phyloP scores from a whole-genome alignment of 2,888 invertebrate genomes.

The Agapostemon virescens region DNA sequence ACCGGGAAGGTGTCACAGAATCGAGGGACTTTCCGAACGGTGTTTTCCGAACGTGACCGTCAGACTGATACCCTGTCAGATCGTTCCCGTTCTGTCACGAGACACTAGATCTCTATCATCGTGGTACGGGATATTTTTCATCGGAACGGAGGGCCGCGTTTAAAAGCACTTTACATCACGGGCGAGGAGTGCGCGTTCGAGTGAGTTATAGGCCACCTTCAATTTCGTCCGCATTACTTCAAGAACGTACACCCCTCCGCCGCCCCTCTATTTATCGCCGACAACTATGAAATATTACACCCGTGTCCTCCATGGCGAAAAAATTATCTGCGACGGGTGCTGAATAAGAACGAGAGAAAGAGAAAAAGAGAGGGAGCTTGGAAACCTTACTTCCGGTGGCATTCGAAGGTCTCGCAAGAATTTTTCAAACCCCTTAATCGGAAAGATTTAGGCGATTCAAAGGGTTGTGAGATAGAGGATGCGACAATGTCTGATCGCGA shows the following conservation, averaged over 20 bases:
- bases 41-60: neutral
- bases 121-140: constrained; percentile 41
- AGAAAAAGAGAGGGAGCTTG: neutral
- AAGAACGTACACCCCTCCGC: neutral
- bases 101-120: constrained; percentile 45
- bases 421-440: neutral
- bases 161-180: constrained; percentile 51
- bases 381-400: neutral
- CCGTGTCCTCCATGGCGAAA: constrained; percentile 38
- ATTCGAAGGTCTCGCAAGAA: constrained; percentile 3
- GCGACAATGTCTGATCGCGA: constrained; percentile 44
- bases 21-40: neutral
- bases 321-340: constrained; percentile 16
- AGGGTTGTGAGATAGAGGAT: neutral
- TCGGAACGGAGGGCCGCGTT: constrained; percentile 26
- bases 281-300: constrained; percentile 53
- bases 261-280: constrained; percentile 49
- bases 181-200: constrained; percentile 16
- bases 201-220: constrained; percentile 59
- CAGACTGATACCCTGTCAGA: neutral
- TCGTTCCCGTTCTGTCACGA: constrained; percentile 31
- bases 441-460: neutral
- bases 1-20: neutral
- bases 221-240: constrained; percentile 49
- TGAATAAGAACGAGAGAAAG: constrained; percentile 33